A percentile compares a stretch with the other conserved stretches of the same genome.
phyloP scores from a whole-genome alignment of 2,888 invertebrate species.

The Perithous albicinctus region DNA sequence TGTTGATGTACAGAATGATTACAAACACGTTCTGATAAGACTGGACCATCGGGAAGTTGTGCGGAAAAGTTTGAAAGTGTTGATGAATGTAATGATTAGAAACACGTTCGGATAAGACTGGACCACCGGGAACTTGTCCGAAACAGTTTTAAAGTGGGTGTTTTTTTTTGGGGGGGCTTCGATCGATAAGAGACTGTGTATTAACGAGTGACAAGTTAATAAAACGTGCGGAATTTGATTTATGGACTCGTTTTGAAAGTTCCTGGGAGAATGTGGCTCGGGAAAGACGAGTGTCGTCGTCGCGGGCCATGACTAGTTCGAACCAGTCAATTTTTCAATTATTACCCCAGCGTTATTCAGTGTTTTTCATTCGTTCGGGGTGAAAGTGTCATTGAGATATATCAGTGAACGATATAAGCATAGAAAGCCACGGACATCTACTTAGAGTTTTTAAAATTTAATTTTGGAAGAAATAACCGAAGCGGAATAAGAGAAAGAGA shows the following conservation, averaged over 20 bases:
- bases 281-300: constrained; percentile 39
- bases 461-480: constrained; percentile 21
- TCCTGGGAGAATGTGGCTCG: constrained; percentile 34
- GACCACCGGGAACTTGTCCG: background rate
- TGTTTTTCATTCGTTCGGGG: constrained; percentile 50
- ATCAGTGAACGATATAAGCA: constrained; percentile 32
- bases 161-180: too few species aligned
- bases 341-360: background rate
- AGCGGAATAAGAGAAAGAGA: constrained; percentile 57
- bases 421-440: background rate
- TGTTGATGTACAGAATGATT: constrained; percentile 1
- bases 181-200: background rate
- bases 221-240: background rate
- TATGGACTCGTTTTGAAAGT: constrained; percentile 24
- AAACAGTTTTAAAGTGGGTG: constrained; percentile 3
- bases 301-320: constrained; percentile 50
- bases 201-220: background rate
- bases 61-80: background rate
- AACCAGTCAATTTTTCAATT: constrained; percentile 20
- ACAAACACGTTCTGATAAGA: background rate
- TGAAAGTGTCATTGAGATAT: constrained; percentile 54
- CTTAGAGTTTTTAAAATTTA: background rate
- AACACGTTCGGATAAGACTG: background rate
- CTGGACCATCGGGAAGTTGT: background rate
- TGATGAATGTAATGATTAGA: background rate